phyloP scores from a whole-genome alignment of 2,113 vertebrate genomes.

The Lepus americanus region DNA sequence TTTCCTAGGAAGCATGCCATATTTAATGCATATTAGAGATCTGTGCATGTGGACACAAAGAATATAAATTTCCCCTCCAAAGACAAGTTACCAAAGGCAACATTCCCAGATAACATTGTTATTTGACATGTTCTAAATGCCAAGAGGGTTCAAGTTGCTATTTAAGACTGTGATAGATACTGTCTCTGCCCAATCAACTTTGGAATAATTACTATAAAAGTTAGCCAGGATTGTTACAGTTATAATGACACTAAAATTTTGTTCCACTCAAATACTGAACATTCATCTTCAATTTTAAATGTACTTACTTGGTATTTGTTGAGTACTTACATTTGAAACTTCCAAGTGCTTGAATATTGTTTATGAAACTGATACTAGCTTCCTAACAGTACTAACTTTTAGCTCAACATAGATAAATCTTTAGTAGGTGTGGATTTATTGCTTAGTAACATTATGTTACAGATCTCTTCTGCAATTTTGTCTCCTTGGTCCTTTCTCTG shows the following conservation, averaged over 20 bases:
- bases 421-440: neutral
- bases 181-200: neutral
- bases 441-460: neutral
- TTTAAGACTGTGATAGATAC: neutral
- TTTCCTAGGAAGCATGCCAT: neutral
- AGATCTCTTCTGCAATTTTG: constrained; percentile 23
- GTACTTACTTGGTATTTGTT: neutral
- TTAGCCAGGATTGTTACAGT: neutral
- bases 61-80: neutral
- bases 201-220: neutral
- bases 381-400: neutral
- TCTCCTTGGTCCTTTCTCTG: constrained; percentile 7
- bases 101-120: neutral
- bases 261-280: neutral
- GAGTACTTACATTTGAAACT: constrained; percentile 9
- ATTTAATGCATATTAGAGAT: neutral
- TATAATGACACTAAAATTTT: neutral
- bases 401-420: neutral
- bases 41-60: neutral
- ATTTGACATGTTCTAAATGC: neutral
- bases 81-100: neutral
- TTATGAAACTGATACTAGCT: neutral
- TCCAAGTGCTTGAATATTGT: neutral
- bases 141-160: neutral
- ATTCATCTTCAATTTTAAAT: neutral